Base-by-base conservation (phyloP, 2,888 invertebrate species). In the Macrophya annulata region DNA sequence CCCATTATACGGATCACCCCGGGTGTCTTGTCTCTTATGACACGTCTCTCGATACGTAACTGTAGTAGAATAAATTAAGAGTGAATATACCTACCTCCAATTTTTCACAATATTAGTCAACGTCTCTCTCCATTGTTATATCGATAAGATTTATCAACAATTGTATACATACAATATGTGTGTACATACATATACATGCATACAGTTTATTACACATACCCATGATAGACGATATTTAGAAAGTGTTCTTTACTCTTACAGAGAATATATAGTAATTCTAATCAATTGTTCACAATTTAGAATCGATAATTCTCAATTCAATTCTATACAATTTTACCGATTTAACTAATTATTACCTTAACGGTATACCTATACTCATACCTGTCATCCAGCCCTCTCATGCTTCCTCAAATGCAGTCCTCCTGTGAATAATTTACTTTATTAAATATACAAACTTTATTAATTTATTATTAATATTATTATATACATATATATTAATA, bases 1-100 rank as follows among this genome's bases (percentile, higher is more conserved):
- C 10, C 31, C 31, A 31, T 31, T 31, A 37, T 68, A 25, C 72
- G 72, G n/a, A 43, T 21, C 40, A 43, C 71, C 71, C 71, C 40
- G 68, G 17, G 6, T 12, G 4, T 72, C 21, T 31, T 43, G 25
- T 21, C 4, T 43, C 72, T 2, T 31, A 40, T 31, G 21, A 25
- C 65, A 31, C 65, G 15, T 65, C 31, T 17, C 65, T 31, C 65
- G 15, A 17, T 40, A 40, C 72, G 17, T 45, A 72, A 43, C 21
- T 2, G 12, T 74, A 43, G 12, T 74, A 43, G 1, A 43, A 21
- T 45, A 25, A 45, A 74, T 21, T n/a, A 45, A 74, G 62, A 74
- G 45, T 45, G 43, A 74, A 21, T 74, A 74, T 74, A 74, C 45
- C 72, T 74, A 74, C 72, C 43, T 21, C 45, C 21, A 74, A 74